Evolutionary conservation across 2,888 invertebrate genomes (phyloP), one percentile per base, ranked within the genome.

Genomic region (Orthonevra nobilis): DNA sequence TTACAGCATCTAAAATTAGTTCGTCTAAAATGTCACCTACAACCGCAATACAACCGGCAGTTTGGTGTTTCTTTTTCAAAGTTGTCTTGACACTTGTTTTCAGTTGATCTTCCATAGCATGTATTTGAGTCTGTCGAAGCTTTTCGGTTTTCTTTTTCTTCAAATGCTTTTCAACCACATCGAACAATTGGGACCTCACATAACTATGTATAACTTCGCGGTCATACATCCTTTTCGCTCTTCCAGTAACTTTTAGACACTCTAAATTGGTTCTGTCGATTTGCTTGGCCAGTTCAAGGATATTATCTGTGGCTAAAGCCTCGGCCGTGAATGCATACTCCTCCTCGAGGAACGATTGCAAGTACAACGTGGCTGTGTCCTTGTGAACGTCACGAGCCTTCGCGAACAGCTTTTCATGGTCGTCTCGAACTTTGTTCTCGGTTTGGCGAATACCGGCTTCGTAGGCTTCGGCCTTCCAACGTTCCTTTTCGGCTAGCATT

Each of bases 351-450:
- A 94, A 90, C 81, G 91, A 91, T 82, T 92, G 90, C 34, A 94
- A 88, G 84, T 92, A 94, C 3, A 90, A 86, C 70, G 93, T 91
- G 0, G 93, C 91, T 0, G 91, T 90, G 34, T 91, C 91, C 83
- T 91, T 91, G 36, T 85, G 84, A 0, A 83, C 77, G 9, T 82
- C 19, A 34, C 84, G 81, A 14, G 90, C 90, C 89, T 94, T 93
- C 86, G 92, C 93, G 85, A 95, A 96, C 85, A 96, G 92, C 86
- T 95, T 94, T 82, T 96, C 95, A 82, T 95, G 93, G 84, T 95
- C 93, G 4, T 91, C 86, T 3, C 95, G 89, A 32, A 94, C 89
- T 61, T 92, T 90, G 81, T 94, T 92, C 85, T 96, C 96, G 48
- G 91, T 91, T 86, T 96, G 95, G 14, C 95, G 89, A 48, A 93